Evolutionary conservation across 1,140 invertebrate genomes (phyloP).

Genomic region (Diorhabda carinulata): DNA sequence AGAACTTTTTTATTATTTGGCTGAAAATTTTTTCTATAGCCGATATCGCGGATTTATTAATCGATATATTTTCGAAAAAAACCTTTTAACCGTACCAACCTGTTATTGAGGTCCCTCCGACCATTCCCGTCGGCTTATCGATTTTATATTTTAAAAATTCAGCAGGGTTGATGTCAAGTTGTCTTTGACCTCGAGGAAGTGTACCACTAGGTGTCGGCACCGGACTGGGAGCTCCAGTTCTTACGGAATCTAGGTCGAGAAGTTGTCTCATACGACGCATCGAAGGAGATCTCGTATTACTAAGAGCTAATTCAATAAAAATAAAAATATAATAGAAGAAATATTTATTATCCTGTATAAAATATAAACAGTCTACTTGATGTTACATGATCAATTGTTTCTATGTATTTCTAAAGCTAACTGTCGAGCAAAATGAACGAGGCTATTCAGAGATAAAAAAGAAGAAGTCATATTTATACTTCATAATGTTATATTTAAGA

Average conservation of each 20-base stretch:
- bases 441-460: no score
- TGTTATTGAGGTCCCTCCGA: conserved; percentile 42
- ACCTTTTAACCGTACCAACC: conserved; percentile 29
- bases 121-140: conserved; percentile 65
- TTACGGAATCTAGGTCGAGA: conserved; percentile 63
- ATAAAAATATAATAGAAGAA: no score
- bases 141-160: conserved; percentile 91
- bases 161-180: conserved; percentile 84
- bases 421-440: no score
- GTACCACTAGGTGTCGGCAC: conserved; percentile 71
- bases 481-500: no score
- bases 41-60: conserved; percentile 13
- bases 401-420: no score
- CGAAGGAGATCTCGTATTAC: conserved; percentile 62
- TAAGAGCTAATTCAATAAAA: conserved; percentile 33
- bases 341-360: no score
- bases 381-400: no score
- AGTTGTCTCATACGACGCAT: conserved; percentile 75
- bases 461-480: no score
- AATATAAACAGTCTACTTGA: no score
- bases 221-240: conserved; percentile 58
- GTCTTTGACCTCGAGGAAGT: conserved; percentile 65
- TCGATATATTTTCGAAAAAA: conserved; percentile 50
- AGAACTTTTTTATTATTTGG: no score
- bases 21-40: not conserved